Conservation (phyloP, 2,113 vertebrate species). For the Neotoma lepida region DNA sequence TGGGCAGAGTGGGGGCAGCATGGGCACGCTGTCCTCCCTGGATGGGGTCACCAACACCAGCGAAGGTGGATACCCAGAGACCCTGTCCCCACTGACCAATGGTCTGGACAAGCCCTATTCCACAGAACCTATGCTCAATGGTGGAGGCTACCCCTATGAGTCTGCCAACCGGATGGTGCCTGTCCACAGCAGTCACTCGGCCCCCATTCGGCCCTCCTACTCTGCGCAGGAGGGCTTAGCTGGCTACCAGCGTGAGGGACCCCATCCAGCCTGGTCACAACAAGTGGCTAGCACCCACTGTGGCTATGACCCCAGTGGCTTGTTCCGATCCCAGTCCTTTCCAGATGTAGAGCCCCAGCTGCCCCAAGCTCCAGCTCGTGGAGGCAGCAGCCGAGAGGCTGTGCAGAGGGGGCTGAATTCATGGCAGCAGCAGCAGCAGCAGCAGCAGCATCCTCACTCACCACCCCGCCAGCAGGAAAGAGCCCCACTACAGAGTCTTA, state of each 20-base stretch:
- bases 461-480: constrained; percentile 85
- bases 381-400: constrained; percentile 95
- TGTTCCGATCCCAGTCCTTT: constrained; percentile 93
- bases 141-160: constrained; percentile 85
- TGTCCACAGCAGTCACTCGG: constrained; percentile 74
- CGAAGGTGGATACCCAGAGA: constrained; percentile 85
- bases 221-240: constrained; percentile 88
- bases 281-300: constrained; percentile 77
- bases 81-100: constrained; percentile 84
- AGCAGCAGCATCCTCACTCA: constrained; percentile 84
- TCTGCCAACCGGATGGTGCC: constrained; percentile 72
- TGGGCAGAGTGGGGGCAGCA: constrained; percentile 94
- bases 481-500: constrained; percentile 71
- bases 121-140: constrained; percentile 87
- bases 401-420: constrained; percentile 96
- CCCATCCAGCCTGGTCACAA: constrained; percentile 79
- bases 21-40: constrained; percentile 93
- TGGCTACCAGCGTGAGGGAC: constrained; percentile 82
- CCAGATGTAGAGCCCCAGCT: constrained; percentile 84
- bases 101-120: constrained; percentile 85
- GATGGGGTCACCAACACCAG: constrained; percentile 91
- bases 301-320: constrained; percentile 79
- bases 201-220: constrained; percentile 84
- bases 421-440: constrained; percentile 91
- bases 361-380: constrained; percentile 92